A percentile compares a stretch with the other conserved stretches of the same genome.
These are phyloP conservation scores for Periparus ater DNA, from an alignment of 2,797 vertebrate genomes.

Conservation along the genomic window DNA sequence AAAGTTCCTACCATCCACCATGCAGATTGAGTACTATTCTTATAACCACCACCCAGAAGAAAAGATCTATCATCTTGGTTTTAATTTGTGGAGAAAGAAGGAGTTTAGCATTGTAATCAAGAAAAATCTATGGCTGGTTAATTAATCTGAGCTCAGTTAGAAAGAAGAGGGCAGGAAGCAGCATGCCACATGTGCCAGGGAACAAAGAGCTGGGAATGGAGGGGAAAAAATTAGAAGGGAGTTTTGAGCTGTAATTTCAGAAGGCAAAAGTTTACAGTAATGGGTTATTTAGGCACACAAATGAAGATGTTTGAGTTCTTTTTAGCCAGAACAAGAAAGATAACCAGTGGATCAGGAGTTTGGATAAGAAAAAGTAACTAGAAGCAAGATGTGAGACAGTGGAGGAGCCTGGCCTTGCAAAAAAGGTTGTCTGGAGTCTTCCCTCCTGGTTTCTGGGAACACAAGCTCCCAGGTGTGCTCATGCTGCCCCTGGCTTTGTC, in stretches of 20 bases:
- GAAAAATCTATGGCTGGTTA: not conserved
- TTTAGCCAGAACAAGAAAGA: constrained; percentile 3
- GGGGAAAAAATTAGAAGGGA: not conserved
- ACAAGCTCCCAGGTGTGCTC: not conserved
- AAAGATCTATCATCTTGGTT: not conserved
- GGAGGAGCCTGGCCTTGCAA: not conserved
- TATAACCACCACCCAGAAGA: not conserved
- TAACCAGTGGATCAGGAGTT: not conserved
- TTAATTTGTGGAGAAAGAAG: not conserved
- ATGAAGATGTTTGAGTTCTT: not conserved
- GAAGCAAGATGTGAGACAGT: not conserved
- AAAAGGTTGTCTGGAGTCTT: not conserved
- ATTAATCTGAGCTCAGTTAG: not conserved
- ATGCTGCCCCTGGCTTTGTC: not conserved
- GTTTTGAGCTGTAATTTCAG: constrained; percentile 24
- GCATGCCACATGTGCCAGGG: not conserved
- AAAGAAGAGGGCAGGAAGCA: not conserved
- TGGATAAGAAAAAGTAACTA: not conserved
- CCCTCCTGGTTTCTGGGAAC: not conserved
- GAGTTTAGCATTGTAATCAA: not conserved
- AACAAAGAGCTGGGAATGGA: not conserved
- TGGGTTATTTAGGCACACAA: not conserved
- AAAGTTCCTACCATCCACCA: not conserved
- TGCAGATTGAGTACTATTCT: not conserved
- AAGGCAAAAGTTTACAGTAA: not conserved